phyloP scores from a whole-genome alignment of 2,888 invertebrate genomes.

The Ephialtes manifestator region DNA sequence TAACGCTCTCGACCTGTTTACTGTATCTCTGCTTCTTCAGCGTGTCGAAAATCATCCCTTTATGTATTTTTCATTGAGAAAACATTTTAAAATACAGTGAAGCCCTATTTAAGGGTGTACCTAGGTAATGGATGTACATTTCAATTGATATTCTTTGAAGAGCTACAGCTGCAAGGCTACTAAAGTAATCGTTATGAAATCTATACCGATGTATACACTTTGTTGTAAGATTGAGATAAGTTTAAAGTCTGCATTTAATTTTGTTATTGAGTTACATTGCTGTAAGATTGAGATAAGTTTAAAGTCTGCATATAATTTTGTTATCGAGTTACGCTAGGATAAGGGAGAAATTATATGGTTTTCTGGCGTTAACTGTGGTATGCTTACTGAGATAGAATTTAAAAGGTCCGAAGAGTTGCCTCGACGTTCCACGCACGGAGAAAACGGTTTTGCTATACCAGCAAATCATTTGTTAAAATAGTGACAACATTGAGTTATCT shows the following conservation, averaged over 20 bases:
- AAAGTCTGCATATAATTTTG: not conserved
- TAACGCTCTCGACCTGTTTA: conserved; percentile 15
- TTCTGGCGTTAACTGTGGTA: too few relatives aligned
- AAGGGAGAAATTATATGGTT: too few relatives aligned
- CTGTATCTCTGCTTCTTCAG: not conserved
- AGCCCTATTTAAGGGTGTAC: not conserved
- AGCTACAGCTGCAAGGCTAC: too few relatives aligned
- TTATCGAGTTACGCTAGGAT: too few relatives aligned
- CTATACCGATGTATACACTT: too few relatives aligned
- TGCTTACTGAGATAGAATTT: too few relatives aligned
- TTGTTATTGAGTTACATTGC: not conserved
- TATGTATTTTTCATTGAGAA: conserved; percentile 9
- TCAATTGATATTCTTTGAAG: not conserved
- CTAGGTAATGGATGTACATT: not conserved
- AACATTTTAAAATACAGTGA: not conserved
- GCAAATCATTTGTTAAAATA: too few relatives aligned
- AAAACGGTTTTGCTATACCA: too few relatives aligned
- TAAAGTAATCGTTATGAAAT: too few relatives aligned
- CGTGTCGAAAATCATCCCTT: not conserved
- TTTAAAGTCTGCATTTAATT: not conserved
- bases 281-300: not conserved
- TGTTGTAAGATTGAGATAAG: not conserved
- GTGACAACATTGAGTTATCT: too few relatives aligned
- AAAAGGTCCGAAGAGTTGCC: too few relatives aligned
- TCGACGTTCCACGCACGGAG: too few relatives aligned